These are phyloP conservation scores for Tinamus major DNA, from an alignment of 2,797 vertebrate species.

Conservation along the genomic window DNA sequence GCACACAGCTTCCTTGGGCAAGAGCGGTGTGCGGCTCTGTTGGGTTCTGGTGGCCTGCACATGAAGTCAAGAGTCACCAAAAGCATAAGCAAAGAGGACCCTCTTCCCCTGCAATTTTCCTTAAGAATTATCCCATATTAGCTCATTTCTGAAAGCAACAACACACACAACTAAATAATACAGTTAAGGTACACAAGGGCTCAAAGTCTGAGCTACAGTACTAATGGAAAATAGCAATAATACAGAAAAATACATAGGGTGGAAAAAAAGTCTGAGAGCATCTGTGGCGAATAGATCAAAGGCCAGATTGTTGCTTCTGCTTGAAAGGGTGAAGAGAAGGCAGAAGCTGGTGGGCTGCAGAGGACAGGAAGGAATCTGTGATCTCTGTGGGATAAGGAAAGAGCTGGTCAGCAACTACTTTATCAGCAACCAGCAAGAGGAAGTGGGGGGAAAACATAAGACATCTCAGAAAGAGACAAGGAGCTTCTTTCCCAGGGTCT, in stretches of 20 bases:
- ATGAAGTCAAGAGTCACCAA: background rate
- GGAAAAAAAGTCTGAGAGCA: constrained; percentile 2
- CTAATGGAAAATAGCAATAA: constrained; percentile 31
- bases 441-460: constrained; percentile 5
- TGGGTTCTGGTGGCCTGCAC: background rate
- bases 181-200: background rate
- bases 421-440: background rate
- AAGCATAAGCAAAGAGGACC: background rate
- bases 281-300: constrained; percentile 34
- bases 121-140: background rate
- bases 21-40: background rate
- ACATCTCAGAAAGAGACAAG: constrained; percentile 20
- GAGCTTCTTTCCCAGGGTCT: constrained; percentile 57
- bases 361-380: constrained; percentile 18
- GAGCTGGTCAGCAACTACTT: constrained; percentile 44
- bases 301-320: constrained; percentile 18
- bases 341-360: constrained; percentile 3
- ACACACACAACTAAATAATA: background rate
- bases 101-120: background rate
- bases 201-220: background rate
- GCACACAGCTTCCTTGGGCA: background rate
- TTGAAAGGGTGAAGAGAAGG: background rate
- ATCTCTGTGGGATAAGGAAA: constrained; percentile 53
- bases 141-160: background rate
- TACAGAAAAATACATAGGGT: background rate